phyloP scores from a whole-genome alignment of 1,140 invertebrate species.

The Diorhabda carinulata region DNA sequence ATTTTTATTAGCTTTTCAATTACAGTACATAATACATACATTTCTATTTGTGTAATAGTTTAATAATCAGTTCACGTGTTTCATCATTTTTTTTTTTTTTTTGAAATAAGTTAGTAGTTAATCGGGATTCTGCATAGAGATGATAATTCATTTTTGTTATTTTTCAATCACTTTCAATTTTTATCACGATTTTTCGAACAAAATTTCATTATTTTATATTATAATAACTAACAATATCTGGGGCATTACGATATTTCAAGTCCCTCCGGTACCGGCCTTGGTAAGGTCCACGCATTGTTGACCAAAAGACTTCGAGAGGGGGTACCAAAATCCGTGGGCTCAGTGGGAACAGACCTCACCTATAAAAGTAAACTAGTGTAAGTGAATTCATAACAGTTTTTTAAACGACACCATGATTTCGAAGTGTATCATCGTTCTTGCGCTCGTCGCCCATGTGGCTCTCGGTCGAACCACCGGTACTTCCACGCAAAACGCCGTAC shows the following conservation, averaged over 20 bases:
- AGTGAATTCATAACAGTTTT: conserved; percentile 47
- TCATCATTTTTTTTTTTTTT: too few species aligned
- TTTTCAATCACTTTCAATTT: too few species aligned
- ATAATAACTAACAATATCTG: too few species aligned
- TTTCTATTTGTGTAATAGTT: too few species aligned
- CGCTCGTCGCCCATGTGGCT: conserved; percentile 43
- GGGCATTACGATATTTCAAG: background rate
- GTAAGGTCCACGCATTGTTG: background rate
- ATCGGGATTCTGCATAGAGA: too few species aligned
- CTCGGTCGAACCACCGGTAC: conserved; percentile 51
- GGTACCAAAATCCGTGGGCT: background rate
- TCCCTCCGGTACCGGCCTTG: background rate
- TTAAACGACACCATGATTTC: conserved; percentile 39
- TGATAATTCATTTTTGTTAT: too few species aligned
- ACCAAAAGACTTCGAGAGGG: background rate
- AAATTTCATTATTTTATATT: too few species aligned
- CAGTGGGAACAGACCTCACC: conserved; percentile 28
- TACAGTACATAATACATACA: too few species aligned
- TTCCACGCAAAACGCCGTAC: conserved; percentile 47
- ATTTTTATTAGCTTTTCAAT: too few species aligned
- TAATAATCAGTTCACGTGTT: too few species aligned
- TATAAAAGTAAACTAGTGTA: conserved; percentile 46
- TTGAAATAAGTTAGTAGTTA: too few species aligned
- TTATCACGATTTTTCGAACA: too few species aligned
- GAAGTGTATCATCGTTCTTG: conserved; percentile 44